Base-by-base conservation (phyloP, 2,797 vertebrate genomes). In the Poecilia wingei region DNA sequence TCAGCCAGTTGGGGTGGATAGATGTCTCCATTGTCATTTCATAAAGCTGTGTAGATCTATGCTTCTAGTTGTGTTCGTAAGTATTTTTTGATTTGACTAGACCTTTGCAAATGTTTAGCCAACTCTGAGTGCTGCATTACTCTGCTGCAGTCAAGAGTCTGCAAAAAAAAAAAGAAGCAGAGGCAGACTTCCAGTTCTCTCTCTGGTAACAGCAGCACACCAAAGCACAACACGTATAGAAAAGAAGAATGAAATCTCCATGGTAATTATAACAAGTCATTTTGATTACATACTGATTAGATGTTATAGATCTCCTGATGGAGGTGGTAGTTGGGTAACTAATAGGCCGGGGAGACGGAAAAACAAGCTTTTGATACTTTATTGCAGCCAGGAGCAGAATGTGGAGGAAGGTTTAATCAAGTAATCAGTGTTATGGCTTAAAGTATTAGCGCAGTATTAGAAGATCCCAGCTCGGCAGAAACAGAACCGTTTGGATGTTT, bases 371-470 rank as follows among this genome's bases (percentile, higher is more conserved):
- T 75, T 70, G 51, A 53, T 18, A 22, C 22, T 73, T 81, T 33
- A 76, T 77, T 71, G 45, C 16, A 64, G 41, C 51, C 22, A 13
- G n/a, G 51, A 76, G 51, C 39, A 57, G 28, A 25, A 82, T 72
- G 12, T 53, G 16, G 7, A 49, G 31, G 20, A 47, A 55, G 53
- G n/a, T 78, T 83, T 87, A 79, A 82, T 89, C 74, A 43, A 81
- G 74, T 79, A 77, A 83, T 85, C 76, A 77, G 46, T 53, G 66
- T 75, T 72, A 83, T 79, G 55, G 68, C 59, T 68, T 77, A 16
- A 76, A 82, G 76, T 75, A 69, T 77, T 74, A 53, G 28, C 80
- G 70, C 28, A 75, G 68, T 39, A 51, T 72, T 72, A 75, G 72
- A 41, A 71, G 49, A 72, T 49, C 22, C 43, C 57, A 47, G 64